Base-by-base conservation (phyloP, 2,797 vertebrate genomes). In the Loris lydekkerianus region DNA sequence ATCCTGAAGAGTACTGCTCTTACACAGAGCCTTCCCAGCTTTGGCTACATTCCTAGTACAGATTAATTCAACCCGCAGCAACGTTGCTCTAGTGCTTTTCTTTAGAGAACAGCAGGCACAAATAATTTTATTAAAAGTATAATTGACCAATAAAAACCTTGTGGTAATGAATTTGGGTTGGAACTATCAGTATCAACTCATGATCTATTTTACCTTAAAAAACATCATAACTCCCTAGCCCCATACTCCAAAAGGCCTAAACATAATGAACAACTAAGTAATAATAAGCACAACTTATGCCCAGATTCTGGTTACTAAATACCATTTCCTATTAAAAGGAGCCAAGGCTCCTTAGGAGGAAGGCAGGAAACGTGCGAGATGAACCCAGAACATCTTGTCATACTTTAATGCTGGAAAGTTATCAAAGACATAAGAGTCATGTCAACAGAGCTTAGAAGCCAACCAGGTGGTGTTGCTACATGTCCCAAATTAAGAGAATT, bases 61-160 rank as follows among this genome's bases (percentile, higher is more conserved):
- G 86, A 91, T 85, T 67, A 77, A 61, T 72, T 69, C 78, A 95
- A 89, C 65, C 14, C 73, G 73, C 13, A 82, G 58, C 17, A 61
- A 69, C 56, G 95, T 53, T 90, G 91, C 10, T 46, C 17, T 46
- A 49, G 65, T 75, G 29, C 14, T 25, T 86, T 96, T 65, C 21
- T 93, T 94, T 96, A 86, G 75, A 95, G 43, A 95, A 37, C 49
- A 73, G n/a, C 46, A 86, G 75, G 53, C 43, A 80, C 58, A 60
- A 27, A 53, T 80, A 37, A 78, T 73, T 85, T 86, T 81, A 78
- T 78, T 84, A 91, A 94, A 85, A 92, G 43, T 46, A 67, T 6
- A 81, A 81, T 58, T 3, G 0, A 29, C 34, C 49, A 77, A 81
- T 87, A 93, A 86, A 93, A 95, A n/a, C 10, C 43, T 2, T 23